Conservation (phyloP, 2,113 vertebrate genomes). For the Delphinapterus leucas region DNA sequence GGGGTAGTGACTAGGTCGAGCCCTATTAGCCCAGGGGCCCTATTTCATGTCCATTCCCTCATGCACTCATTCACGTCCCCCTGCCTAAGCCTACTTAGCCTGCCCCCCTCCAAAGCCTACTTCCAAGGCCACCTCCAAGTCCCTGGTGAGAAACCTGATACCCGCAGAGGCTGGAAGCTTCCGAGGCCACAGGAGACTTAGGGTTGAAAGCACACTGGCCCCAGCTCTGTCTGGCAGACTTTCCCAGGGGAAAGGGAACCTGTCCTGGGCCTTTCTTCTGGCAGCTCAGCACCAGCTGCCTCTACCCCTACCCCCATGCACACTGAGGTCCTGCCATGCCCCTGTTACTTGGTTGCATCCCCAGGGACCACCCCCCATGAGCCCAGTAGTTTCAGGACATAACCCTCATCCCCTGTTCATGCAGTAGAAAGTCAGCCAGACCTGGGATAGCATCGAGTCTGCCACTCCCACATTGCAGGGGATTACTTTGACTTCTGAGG, state of each 20-base stretch:
- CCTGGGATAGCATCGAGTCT: background rate
- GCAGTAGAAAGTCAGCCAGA: background rate
- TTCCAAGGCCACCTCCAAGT: background rate
- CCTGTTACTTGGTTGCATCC: background rate
- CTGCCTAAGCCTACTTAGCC: too few relatives aligned
- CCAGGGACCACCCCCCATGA: too few relatives aligned
- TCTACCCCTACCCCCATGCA: fast-evolving
- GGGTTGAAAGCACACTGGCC: background rate
- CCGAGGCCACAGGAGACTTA: background rate
- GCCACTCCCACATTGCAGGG: background rate
- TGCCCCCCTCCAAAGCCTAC: too few relatives aligned
- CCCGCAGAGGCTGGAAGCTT: background rate
- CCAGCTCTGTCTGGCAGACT: background rate
- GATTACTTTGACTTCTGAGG: background rate
- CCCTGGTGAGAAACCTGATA: background rate
- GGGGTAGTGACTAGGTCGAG: background rate
- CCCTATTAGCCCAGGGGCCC: background rate
- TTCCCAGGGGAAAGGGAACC: background rate
- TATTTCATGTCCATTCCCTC: background rate
- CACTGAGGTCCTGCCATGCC: too few relatives aligned
- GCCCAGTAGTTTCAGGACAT: background rate
- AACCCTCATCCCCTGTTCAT: background rate
- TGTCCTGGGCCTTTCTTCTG: background rate
- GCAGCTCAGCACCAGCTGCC: background rate
- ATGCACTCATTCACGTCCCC: background rate